Base-by-base conservation (phyloP, 2,797 vertebrate species). In the Balearica regulorum region DNA sequence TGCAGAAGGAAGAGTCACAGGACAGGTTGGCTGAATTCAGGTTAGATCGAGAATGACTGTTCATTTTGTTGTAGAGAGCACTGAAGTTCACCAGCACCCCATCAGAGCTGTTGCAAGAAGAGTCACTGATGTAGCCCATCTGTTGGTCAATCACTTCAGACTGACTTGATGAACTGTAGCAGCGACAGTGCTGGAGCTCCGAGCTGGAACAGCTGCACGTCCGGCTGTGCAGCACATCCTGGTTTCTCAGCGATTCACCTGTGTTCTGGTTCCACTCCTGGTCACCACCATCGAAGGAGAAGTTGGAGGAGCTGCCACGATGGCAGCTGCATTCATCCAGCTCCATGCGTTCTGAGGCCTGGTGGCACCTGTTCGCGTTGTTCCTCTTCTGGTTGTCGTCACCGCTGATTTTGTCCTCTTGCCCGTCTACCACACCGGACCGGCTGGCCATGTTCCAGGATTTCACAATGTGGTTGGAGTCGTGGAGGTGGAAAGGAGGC, bases 51-150 rank as follows among this genome's bases (percentile, higher is more conserved):
- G 99, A 97, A 31, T 98, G 95, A n/a, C 98, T 93, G 64, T 98
- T 99, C 98, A 98, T 98, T 95, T 99, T 99, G 97, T 98, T 99
- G 98, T 99, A 99, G 87, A 99, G 99, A 80, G 99, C 97, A n/a
- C 99, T 99, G 98, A 99, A 99, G 95, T 99, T 99, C 90, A 99
- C 99, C 26, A 99, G 98, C 46, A 99, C 98, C 0, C 99, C 99
- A 1, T 99, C 99, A 0, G 99, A 99, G 93, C 99, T 99, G 98
- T 99, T 99, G 98, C 99, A 99, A 46, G 99, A 99, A 1, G 99
- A 99, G 97, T 99, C 99, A 20, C 99, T 99, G 94, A 98, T 97
- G 10, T 99, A 99, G 83, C 98, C 98, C 90, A 98, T 99, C 93
- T 98, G 99, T 88, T 99, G 98, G 95, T 98, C 98, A 13, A 93